Conservation (phyloP, 2,888 invertebrate genomes). For the Drosophila dives region DNA sequence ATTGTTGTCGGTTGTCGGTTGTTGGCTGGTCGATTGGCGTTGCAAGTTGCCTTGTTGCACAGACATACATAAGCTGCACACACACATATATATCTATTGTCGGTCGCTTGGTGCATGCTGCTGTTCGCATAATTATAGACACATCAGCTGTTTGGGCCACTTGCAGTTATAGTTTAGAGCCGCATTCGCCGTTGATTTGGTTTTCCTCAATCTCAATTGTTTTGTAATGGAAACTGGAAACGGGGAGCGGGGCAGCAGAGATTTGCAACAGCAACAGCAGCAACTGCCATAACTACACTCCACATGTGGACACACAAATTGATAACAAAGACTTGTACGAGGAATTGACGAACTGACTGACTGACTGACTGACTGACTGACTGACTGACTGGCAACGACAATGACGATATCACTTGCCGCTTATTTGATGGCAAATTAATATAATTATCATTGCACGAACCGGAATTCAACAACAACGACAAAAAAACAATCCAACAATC, state of each 20-base stretch:
- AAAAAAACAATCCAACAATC: constrained; percentile 4
- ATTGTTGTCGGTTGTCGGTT: constrained; percentile 36
- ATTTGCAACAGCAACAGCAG: background rate
- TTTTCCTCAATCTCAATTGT: constrained; percentile 75
- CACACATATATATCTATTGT: constrained; percentile 12
- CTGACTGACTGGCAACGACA: constrained; percentile 8
- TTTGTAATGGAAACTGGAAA: constrained; percentile 68
- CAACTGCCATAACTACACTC: constrained; percentile 37
- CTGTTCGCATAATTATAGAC: constrained; percentile 69
- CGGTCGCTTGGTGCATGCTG: constrained; percentile 28
- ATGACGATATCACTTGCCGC: constrained; percentile 69
- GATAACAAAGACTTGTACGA: constrained; percentile 61
- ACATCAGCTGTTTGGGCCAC: constrained; percentile 77
- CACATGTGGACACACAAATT: constrained; percentile 44
- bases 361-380: constrained; percentile 14
- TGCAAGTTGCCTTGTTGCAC: constrained; percentile 8
- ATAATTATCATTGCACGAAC: constrained; percentile 81
- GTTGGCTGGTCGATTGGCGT: constrained; percentile 21
- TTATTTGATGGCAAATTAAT: constrained; percentile 78
- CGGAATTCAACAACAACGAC: constrained; percentile 62
- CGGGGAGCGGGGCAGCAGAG: background rate
- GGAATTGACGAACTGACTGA: constrained; percentile 36
- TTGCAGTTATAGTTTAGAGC: constrained; percentile 38
- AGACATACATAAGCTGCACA: background rate
- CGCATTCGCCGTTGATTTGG: constrained; percentile 53